Percentiles rank a stretch among this genome's conserved stretches.
Evolutionary conservation across 2,797 vertebrate species (phyloP).

Genomic region (Tapera naevia): DNA sequence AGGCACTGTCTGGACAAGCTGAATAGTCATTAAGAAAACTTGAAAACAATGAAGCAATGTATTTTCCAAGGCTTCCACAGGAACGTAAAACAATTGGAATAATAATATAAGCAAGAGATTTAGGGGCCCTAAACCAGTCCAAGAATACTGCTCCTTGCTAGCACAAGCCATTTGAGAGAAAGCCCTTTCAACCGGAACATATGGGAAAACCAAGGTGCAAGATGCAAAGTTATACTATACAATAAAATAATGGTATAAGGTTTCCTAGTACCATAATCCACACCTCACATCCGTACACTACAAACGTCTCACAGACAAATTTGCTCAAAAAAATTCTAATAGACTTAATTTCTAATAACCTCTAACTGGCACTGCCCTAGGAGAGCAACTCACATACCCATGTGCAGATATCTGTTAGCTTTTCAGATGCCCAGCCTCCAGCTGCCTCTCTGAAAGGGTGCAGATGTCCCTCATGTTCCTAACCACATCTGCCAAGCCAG

Average conservation of each 20-base stretch:
- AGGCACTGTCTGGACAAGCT: not conserved
- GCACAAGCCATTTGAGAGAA: not conserved
- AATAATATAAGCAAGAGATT: not conserved
- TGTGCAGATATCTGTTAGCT: not conserved
- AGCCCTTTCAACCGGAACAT: not conserved
- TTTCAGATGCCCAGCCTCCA: not conserved
- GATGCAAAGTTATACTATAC: accelerated
- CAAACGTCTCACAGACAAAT: not conserved
- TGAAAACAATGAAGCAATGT: not conserved
- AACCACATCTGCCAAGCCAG: not conserved
- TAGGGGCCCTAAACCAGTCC: not conserved
- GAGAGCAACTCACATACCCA: not conserved
- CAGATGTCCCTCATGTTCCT: not conserved
- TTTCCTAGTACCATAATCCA: not conserved
- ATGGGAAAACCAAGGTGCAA: not conserved
- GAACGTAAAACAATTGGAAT: slow-evolving; percentile 10
- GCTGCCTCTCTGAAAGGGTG: not conserved
- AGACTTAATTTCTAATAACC: not conserved
- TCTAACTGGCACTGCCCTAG: not conserved
- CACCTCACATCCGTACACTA: not conserved
- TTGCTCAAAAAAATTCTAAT: not conserved
- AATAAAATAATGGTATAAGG: not conserved
- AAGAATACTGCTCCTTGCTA: not conserved
- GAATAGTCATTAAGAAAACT: not conserved
- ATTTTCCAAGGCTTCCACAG: not conserved